phyloP scores from a whole-genome alignment of 2,113 vertebrate genomes.

The Pavo muticus region DNA sequence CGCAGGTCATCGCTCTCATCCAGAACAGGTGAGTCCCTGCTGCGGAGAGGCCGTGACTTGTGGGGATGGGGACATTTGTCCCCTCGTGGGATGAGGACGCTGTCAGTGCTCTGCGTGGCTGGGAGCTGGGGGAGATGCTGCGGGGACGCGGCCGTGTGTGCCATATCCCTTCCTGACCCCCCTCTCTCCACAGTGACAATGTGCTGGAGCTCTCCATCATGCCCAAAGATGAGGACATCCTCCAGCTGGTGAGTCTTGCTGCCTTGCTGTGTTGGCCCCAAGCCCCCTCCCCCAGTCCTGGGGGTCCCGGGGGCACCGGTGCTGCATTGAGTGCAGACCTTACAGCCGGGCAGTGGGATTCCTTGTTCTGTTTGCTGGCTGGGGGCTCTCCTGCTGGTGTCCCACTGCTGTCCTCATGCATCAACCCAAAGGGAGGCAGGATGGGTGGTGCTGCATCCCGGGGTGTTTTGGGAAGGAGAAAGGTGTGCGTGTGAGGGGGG shows the following conservation, averaged over 20 bases:
- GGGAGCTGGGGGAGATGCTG: not conserved
- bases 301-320: not conserved
- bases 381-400: not conserved
- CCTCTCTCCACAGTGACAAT: conserved; percentile 83
- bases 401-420: not conserved
- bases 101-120: not conserved
- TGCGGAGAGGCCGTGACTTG: not conserved
- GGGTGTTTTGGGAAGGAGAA: not conserved
- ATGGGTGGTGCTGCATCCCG: not conserved
- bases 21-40: conserved; percentile 90
- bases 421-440: not conserved
- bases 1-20: conserved; percentile 96
- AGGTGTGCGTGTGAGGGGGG: not conserved
- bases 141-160: fast-evolving
- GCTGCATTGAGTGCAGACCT: not conserved
- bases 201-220: conserved; percentile 96
- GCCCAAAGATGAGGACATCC: conserved; percentile 97
- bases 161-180: not conserved
- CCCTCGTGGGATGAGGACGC: fast-evolving
- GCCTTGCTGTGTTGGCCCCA: not conserved
- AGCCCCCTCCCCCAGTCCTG: not conserved
- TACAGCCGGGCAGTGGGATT: not conserved
- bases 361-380: not conserved
- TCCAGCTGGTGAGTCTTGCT: conserved; percentile 91
- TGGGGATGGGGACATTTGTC: fast-evolving